Base-by-base conservation (phyloP, 2,888 invertebrate genomes). In the Microctonus aethiopoides region DNA sequence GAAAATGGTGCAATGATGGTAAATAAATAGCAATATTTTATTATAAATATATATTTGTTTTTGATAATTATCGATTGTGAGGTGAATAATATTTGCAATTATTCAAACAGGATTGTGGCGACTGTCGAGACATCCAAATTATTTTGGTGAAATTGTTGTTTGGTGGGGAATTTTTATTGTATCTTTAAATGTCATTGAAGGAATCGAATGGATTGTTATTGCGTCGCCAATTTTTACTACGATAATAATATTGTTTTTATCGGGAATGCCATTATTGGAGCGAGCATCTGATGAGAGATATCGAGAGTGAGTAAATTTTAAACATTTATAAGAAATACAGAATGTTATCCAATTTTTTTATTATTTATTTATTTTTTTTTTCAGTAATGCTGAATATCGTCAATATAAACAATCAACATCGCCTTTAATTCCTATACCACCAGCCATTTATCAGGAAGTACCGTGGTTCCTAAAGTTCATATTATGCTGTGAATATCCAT, bases 81-180 rank as follows among this genome's bases (percentile, higher is more conserved):
- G n/a, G n/a, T n/a, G n/a, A n/a, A n/a, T n/a, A n/a, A n/a, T n/a
- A n/a, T n/a, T n/a, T n/a, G n/a, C n/a, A n/a, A 22, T 46, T 22
- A 34, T 34, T 10, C 77, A 77, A 77, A 9, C 78, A 90, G 92
- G 95, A 2, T 87, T 95, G 10, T 97, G 97, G 97, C 91, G 93
- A 46, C 86, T 95, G 54, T 96, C 96, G 0, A 89, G 97, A 72
- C 97, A 97, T 87, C 97, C 97, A 0, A 97, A 97, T 86, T 97
- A 97, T 84, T 97, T 97, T 84, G 97, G 97, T 0, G 97, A 97
- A 88, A 95, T 97, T 11, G 90, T 95, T 0, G 89, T 97, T 16
- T 96, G 97, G 97, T 95, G 96, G 94, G 96, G 97, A 3, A 93
- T 97, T 79, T 97, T 97, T 83, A 91, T 95, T 64, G 94, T 96